Evolutionary conservation across 2,113 vertebrate species (phyloP), one percentile per base, ranked within the genome.

Genomic region (Grus americana): DNA sequence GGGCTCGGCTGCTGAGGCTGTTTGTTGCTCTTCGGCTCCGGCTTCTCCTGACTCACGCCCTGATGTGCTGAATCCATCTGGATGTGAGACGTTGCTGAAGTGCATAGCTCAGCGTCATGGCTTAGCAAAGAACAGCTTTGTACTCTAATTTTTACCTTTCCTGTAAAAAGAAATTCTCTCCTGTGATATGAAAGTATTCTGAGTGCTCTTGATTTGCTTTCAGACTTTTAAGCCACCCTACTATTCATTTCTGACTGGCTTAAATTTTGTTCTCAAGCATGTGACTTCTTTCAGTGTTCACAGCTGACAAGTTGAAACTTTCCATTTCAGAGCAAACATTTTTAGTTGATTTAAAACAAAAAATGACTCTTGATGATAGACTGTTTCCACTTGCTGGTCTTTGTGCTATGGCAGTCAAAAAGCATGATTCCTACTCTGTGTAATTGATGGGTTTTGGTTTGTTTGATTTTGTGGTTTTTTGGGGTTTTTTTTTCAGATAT

Each of bases 351-450:
- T 74, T 74, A 27, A 46, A 84, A 1, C 36, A n/a, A 72, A n/a
- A 42, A 54, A 4, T 34, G 0, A 38, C 34, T 78, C 9, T 40
- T n/a, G 44, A 27, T 26, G 47, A 8, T 15, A 9, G 59, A 4
- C 15, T n/a, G 22, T 44, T 90, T 72, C 24, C 67, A 6, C 24
- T 75, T 70, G 74, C 20, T 67, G 34, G 1, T 14, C 50, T 49
- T 70, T 32, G 63, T 55, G 54, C 40, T 61, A 0, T 24, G 34
- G 36, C 32, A 26, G 5, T 55, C 40, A 47, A 62, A 57, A 59
- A 30, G 9, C 16, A 0, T 17, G 36, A 46, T 78, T 87, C n/a
- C 11, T 49, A 0, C 22, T 59, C 55, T 3, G 12, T 38, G 6
- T 61, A 10, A 10, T 21, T 15, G 44, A 8, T 80, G 19, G 8